Conservation (phyloP, 2,888 invertebrate species). For the Synanthedon formicaeformis region DNA sequence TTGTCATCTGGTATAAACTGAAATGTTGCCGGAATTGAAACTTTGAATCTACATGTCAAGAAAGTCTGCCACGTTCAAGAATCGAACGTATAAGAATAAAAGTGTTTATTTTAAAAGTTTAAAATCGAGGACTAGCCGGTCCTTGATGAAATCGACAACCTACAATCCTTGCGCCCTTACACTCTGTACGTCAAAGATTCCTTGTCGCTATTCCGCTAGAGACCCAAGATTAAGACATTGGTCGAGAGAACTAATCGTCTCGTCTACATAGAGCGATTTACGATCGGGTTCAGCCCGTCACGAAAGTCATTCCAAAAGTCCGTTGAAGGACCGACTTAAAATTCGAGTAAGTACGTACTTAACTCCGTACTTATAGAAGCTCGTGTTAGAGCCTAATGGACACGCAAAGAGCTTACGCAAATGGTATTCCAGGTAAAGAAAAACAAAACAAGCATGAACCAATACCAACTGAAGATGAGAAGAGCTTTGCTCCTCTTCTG, state of each 20-base stretch:
- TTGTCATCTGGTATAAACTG: conserved; percentile 25
- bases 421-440: conserved; percentile 63
- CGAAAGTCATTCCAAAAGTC: conserved; percentile 33
- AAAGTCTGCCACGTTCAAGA: conserved; percentile 36
- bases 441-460: conserved; percentile 45
- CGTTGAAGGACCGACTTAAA: conserved; percentile 33
- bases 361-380: conserved; percentile 35
- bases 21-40: conserved; percentile 55
- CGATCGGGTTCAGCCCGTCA: conserved; percentile 41
- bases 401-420: conserved; percentile 48
- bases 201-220: conserved; percentile 66
- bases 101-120: conserved; percentile 56
- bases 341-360: conserved; percentile 24
- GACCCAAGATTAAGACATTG: conserved; percentile 74
- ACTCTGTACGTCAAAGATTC: conserved; percentile 58
- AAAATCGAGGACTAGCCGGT: conserved; percentile 67
- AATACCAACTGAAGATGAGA: conserved; percentile 62
- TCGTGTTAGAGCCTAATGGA: conserved; percentile 52
- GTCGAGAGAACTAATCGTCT: conserved; percentile 54
- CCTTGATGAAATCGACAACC: conserved; percentile 68
- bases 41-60: conserved; percentile 63
- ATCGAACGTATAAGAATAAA: conserved; percentile 41
- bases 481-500: conserved; percentile 57
- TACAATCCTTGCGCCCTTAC: conserved; percentile 62
- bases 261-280: conserved; percentile 44